Evolutionary conservation across 2,113 vertebrate species (phyloP).

Genomic region (Leptobrachium leishanense): DNA sequence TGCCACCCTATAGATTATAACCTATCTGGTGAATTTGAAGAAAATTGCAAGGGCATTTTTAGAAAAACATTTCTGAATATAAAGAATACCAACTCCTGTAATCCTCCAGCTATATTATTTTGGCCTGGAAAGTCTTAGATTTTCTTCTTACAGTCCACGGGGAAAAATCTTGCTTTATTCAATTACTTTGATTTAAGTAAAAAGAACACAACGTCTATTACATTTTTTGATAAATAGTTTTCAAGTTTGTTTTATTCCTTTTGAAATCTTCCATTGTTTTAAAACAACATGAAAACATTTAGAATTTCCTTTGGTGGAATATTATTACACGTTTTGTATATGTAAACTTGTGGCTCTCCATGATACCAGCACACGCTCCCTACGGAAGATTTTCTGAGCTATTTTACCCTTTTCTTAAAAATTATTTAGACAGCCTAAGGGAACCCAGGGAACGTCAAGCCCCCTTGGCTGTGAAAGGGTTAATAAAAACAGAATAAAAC

Average conservation of each 20-base stretch:
- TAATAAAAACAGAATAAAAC: slow-evolving; percentile 6
- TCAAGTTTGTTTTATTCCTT: slow-evolving; percentile 76
- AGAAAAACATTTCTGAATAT: no score
- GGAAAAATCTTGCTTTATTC: no score
- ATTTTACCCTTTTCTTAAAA: slow-evolving; percentile 53
- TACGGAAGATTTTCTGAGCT: slow-evolving; percentile 85
- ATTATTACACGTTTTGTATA: slow-evolving; percentile 92
- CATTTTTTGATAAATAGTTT: slow-evolving; percentile 53
- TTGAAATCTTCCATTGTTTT: slow-evolving; percentile 91
- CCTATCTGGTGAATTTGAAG: no score
- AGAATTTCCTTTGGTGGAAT: slow-evolving; percentile 99
- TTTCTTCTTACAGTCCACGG: no score
- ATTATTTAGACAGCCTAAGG: slow-evolving; percentile 11
- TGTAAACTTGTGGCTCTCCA: slow-evolving; percentile 94
- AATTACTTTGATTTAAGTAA: not conserved
- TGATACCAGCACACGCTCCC: slow-evolving; percentile 94
- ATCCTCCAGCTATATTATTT: no score
- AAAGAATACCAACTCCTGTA: no score
- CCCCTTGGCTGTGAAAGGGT: slow-evolving; percentile 30
- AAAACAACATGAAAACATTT: slow-evolving; percentile 99
- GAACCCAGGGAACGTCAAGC: slow-evolving; percentile 21
- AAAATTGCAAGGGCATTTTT: no score
- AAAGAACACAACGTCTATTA: slow-evolving; percentile 17
- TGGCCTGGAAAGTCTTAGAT: no score
- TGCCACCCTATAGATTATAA: no score